Conservation (phyloP, 2,888 invertebrate genomes). For the Creontiades dilutus region DNA sequence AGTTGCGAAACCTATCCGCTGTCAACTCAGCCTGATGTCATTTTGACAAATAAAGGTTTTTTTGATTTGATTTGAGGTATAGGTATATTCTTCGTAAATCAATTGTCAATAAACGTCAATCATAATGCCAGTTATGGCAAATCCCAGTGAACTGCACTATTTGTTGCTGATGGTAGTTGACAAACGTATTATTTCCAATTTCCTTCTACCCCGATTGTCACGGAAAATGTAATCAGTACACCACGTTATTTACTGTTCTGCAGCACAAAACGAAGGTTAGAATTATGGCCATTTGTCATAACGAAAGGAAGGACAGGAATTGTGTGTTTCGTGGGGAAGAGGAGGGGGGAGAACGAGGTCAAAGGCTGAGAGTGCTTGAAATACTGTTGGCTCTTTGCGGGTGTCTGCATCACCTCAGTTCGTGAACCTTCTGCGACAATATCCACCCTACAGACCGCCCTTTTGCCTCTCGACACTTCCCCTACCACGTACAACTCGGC, state of each 20-base stretch:
- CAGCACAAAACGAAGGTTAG: slow-evolving; percentile 9
- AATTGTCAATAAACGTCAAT: too few species aligned
- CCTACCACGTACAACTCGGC: neutral
- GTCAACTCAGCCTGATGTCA: too few species aligned
- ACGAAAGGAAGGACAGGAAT: neutral
- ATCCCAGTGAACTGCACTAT: too few species aligned
- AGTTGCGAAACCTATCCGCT: too few species aligned
- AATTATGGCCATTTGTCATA: slow-evolving; percentile 45
- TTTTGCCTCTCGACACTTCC: neutral
- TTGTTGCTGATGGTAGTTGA: neutral
- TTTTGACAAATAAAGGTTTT: too few species aligned
- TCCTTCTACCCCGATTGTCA: slow-evolving; percentile 6
- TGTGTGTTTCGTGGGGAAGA: too few species aligned
- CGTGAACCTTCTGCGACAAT: slow-evolving; percentile 51
- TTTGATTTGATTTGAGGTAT: too few species aligned
- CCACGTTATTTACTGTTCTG: slow-evolving; percentile 10
- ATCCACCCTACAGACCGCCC: neutral
- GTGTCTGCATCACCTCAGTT: slow-evolving; percentile 60
- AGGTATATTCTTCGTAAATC: too few species aligned
- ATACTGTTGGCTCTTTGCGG: slow-evolving; percentile 58
- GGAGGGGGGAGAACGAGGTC: slow-evolving; percentile 37
- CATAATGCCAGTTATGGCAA: too few species aligned
- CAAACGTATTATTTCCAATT: slow-evolving; percentile 25
- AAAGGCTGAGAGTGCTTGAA: slow-evolving; percentile 53
- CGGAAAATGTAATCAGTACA: neutral